These are phyloP conservation scores for Lordiphosa fenestrarum DNA, from an alignment of 2,888 invertebrate species.

Conservation along the genomic window DNA sequence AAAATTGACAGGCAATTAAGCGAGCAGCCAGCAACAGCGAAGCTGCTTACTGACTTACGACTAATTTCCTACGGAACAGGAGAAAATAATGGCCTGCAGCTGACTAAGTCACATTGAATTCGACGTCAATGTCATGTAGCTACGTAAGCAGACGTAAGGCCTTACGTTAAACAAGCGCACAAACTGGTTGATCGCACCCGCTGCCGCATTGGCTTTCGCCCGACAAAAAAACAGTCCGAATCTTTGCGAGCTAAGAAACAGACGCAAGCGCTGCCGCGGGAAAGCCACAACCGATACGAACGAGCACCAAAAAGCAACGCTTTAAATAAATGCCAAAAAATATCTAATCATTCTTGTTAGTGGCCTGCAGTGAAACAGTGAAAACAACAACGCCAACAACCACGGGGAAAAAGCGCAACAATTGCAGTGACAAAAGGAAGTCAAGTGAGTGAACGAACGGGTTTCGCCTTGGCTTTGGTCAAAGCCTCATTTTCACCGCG, in stretches of 20 bases:
- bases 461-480: conserved; percentile 37
- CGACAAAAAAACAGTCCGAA: conserved; percentile 50
- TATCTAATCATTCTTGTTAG: conserved; percentile 29
- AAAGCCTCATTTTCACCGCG: conserved; percentile 56
- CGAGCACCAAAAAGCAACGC: conserved; percentile 8
- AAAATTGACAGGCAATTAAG: conserved; percentile 41
- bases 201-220: conserved; percentile 61
- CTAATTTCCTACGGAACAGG: conserved; percentile 28
- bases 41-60: conserved; percentile 16
- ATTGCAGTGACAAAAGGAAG: conserved; percentile 59
- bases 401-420: conserved; percentile 20
- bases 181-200: conserved; percentile 72
- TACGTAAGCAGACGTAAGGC: conserved; percentile 29
- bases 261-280: conserved; percentile 47
- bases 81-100: conserved; percentile 2
- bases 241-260: conserved; percentile 55
- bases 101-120: conserved; percentile 18
- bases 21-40: not conserved
- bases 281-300: conserved; percentile 10
- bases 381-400: conserved; percentile 19
- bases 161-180: conserved; percentile 42
- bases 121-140: conserved; percentile 19
- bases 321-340: conserved; percentile 36
- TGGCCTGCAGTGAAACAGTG: conserved; percentile 36
- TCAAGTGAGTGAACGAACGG: conserved; percentile 52